Conservation (phyloP, 1,140 invertebrate species). For the Drosophila santomea region DNA sequence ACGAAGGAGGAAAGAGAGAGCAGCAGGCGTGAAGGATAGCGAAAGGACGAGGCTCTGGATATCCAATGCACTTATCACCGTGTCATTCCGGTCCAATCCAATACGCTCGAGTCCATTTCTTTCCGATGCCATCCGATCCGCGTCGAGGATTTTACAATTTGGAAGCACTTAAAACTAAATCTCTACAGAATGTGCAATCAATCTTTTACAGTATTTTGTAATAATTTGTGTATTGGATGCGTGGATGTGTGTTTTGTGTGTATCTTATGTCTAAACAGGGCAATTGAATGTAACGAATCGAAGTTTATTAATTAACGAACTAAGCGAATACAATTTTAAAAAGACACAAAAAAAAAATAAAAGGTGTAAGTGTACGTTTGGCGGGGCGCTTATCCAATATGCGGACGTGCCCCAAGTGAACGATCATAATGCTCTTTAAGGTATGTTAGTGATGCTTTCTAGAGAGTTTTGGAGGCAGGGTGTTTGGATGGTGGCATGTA, state of each 20-base stretch:
- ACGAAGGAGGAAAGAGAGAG: conserved; percentile 11
- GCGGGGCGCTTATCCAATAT: not conserved
- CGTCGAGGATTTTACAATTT: conserved; percentile 20
- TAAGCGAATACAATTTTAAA: conserved; percentile 29
- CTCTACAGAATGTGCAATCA: conserved; percentile 39
- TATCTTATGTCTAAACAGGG: conserved; percentile 32
- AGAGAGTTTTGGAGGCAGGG: conserved; percentile 7
- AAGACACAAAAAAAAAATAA: conserved; percentile 15
- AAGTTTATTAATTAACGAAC: conserved; percentile 4
- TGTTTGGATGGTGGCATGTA: conserved; percentile 9
- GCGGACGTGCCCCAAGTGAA: not conserved
- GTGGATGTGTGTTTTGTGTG: not conserved
- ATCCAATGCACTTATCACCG: conserved; percentile 25
- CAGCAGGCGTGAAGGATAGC: conserved; percentile 3
- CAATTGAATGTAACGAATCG: conserved; percentile 25
- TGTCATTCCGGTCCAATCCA: conserved; percentile 18
- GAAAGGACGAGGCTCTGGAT: conserved; percentile 10
- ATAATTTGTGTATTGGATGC: conserved; percentile 24
- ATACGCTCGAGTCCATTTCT: conserved; percentile 1
- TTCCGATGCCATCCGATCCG: not conserved
- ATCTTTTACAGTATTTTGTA: conserved; percentile 25
- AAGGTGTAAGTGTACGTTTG: not conserved
- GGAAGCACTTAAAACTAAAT: conserved; percentile 35
- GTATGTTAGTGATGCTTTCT: conserved; percentile 32
- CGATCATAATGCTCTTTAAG: conserved; percentile 15